Conservation (phyloP, 2,797 vertebrate genomes). For the Poecilia wingei region DNA sequence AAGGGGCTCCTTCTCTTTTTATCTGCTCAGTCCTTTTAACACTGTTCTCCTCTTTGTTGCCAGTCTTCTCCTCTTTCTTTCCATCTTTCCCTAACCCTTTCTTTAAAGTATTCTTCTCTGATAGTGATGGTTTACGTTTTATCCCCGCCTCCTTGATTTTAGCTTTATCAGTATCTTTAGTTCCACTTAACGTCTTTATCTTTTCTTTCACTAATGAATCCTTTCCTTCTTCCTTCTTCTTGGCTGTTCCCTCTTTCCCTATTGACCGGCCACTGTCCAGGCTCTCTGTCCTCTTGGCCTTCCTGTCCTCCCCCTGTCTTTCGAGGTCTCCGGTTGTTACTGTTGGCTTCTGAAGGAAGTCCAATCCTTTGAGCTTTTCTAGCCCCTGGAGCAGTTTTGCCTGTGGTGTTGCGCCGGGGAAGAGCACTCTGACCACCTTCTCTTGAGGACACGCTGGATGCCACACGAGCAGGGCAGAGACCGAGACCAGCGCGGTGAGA, state of each 20-base stretch:
- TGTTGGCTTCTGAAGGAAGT: slow-evolving; percentile 83
- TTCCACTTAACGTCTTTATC: slow-evolving; percentile 65
- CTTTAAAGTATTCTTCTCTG: slow-evolving; percentile 69
- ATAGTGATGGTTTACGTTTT: slow-evolving; percentile 55
- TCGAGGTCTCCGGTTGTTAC: slow-evolving; percentile 79
- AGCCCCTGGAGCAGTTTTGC: slow-evolving; percentile 89
- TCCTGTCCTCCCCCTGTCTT: slow-evolving; percentile 61
- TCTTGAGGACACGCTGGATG: slow-evolving; percentile 88
- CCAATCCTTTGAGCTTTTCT: slow-evolving; percentile 89
- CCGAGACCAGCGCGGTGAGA: slow-evolving; percentile 79
- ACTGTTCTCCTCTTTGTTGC: slow-evolving; percentile 68
- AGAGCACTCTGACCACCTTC: slow-evolving; percentile 93
- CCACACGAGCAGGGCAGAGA: slow-evolving; percentile 92
- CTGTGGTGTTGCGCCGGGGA: slow-evolving; percentile 91
- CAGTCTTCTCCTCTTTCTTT: slow-evolving; percentile 77
- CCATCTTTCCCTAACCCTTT: slow-evolving; percentile 69
- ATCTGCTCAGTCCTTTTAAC: slow-evolving; percentile 57
- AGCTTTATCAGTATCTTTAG: slow-evolving; percentile 59
- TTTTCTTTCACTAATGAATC: slow-evolving; percentile 69
- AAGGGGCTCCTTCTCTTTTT: slow-evolving; percentile 64
- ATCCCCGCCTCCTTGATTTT: slow-evolving; percentile 58
- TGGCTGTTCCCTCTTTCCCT: slow-evolving; percentile 66
- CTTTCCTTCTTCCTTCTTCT: slow-evolving; percentile 71
- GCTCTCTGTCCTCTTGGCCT: slow-evolving; percentile 82
- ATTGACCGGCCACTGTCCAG: slow-evolving; percentile 85